Evolutionary conservation across 1,140 invertebrate species (phyloP), one percentile per base, ranked within the genome.

Genomic region (Rhynchophorus ferrugineus): DNA sequence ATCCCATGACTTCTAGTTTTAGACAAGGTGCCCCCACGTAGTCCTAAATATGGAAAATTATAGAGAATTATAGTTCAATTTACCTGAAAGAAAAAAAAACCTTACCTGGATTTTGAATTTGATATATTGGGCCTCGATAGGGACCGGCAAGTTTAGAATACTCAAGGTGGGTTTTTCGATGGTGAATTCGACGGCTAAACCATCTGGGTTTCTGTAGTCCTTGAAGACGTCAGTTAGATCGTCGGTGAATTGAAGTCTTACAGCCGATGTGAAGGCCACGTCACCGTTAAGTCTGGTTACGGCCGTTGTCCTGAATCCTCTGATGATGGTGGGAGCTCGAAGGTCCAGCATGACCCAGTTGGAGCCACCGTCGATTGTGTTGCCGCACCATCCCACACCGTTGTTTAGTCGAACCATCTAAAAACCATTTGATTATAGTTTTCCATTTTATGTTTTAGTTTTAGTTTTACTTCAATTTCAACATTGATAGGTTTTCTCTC

Each of bases 1-100:
- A 96, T 5, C 92, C 93, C 84, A 95, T 92, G 13, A 95, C 77
- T 76, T 97, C 94, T 29, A 97, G 65, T 68, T 91, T 88, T 45
- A 95, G 71, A 62, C 93, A 97, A 2, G 91, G 92, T 3, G 89
- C 89, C 2, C 80, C 82, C 3, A 88, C 80, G 65, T 87, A 97
- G 67, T 94, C 89, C 43, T 49, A 13, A 13, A 39, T 7, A 44
- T 16, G 20, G 13, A 34, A 33, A 34, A 43, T 29, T 6, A 24
- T 19, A 37, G 14, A 38, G 17, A 18, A 29, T n/a, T 22, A 13
- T 18, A 33, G 6, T 29, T 9, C 9, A 17, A 49, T 14, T 17
- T 20, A 34, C 39, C 39, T 7, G 14, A 42, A n/a, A n/a, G n/a
- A n/a, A n/a, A n/a, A n/a, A 43, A 43, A 17, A 19, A 21, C 11